Base-by-base conservation (phyloP, 2,797 vertebrate species). In the Tinamus major region DNA sequence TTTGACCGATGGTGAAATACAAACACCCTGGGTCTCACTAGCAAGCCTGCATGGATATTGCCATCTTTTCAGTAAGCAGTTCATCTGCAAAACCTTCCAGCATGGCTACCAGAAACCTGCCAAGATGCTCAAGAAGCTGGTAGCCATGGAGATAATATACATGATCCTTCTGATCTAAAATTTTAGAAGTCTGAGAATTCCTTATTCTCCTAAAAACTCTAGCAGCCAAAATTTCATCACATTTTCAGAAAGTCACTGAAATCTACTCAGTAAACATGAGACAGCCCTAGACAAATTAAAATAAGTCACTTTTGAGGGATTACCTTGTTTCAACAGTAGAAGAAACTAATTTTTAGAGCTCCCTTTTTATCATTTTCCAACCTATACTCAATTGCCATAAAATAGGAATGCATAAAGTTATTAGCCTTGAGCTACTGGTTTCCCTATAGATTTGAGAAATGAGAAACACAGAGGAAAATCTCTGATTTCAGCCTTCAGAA, bases 91-190 rank as follows among this genome's bases (percentile, higher is more conserved):
- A 85, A 87, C 39, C 58, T 90, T 92, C 46, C 58, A 82, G 91
- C 91, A 93, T 78, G 87, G 53, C 86, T 89, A 89, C 72, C 75
- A 95, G 68, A 69, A 85, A 69, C 72, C 83, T 93, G 84, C 72
- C 83, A 90, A 72, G n/a, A 82, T 94, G 68, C 62, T 95, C 29
- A 41, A 6, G 9, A 92, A 94, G 92, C 75, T 89, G 69, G 95
- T 95, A 96, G 91, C 85, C 92, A 96, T 96, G 95, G 93, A 95
- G 90, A 96, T 85, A 71, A 71, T 41, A 79, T 31, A 79, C 55
- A 49, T 41, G 44, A 69, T 91, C 91, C 31, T 92, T 89, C 58
- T 92, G 61, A 95, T 92, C 80, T 89, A 92, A 94, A 91, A 94
- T 94, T 91, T 91, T 74, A 79, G n/a, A 88, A 95, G 55, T 88